Percentiles rank a stretch among this genome's conserved stretches.
Evolutionary conservation across 92 coral and sea anemone species (phyloP).

Genomic region (Porites rus): DNA sequence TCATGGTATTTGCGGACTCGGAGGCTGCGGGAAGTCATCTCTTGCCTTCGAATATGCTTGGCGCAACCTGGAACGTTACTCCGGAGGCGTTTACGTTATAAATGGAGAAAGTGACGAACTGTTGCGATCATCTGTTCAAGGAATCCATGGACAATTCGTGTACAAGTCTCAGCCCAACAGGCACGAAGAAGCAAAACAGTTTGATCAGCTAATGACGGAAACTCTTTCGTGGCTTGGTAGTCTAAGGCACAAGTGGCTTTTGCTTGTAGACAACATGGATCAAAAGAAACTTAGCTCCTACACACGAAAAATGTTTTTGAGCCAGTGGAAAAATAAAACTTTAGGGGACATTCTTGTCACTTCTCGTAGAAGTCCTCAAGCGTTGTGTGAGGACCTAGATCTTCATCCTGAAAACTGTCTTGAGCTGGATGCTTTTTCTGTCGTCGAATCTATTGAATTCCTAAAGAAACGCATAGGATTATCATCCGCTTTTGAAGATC

Average conservation of each 20-base stretch:
- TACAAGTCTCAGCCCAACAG: constrained; percentile 45
- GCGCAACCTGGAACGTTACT: constrained; percentile 33
- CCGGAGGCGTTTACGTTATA: constrained; percentile 64
- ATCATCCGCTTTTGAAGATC: neutral
- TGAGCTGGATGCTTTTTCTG: constrained; percentile 22
- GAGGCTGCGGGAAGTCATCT: constrained; percentile 69
- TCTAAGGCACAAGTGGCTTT: constrained; percentile 51
- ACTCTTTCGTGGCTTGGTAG: constrained; percentile 61
- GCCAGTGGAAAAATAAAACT: constrained; percentile 69
- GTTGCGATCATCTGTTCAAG: constrained; percentile 25
- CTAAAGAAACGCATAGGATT: neutral
- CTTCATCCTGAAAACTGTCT: constrained; percentile 45
- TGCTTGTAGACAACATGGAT: constrained; percentile 71
- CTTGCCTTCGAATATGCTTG: constrained; percentile 63
- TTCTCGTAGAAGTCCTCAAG: constrained; percentile 63
- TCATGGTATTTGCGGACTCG: constrained; percentile 54
- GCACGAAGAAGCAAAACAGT: neutral
- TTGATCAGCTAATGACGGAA: constrained; percentile 41
- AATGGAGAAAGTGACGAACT: constrained; percentile 54
- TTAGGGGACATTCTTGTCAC: constrained; percentile 72
- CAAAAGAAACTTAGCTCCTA: constrained; percentile 51
- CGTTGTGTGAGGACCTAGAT: constrained; percentile 45
- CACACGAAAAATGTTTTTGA: constrained; percentile 52
- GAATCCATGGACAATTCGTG: constrained; percentile 12
- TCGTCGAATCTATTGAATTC: neutral